A percentile compares a stretch with the other conserved stretches of the same genome.
Conservation (phyloP, 2,888 invertebrate genomes). For the Plagiodera versicolora region DNA sequence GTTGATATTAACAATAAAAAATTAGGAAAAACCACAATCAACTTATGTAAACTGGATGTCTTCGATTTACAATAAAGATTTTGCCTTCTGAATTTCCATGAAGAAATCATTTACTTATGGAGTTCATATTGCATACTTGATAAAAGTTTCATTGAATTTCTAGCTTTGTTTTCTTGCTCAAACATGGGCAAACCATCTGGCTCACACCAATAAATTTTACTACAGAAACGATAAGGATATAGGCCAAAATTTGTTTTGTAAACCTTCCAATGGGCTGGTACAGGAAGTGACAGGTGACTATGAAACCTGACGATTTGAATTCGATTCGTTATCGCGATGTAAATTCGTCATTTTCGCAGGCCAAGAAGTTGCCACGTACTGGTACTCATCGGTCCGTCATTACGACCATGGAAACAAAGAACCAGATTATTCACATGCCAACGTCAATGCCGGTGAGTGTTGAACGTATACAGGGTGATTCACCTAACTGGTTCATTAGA, state of each 20-base stretch:
- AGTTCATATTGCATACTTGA: no score
- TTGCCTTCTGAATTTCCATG: no score
- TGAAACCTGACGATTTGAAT: background rate
- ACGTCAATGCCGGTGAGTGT: conserved; percentile 76
- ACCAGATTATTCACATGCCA: conserved; percentile 71
- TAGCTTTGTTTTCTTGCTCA: conserved; percentile 82
- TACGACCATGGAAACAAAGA: conserved; percentile 73
- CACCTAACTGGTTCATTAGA: no score
- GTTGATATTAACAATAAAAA: no score
- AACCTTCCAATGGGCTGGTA: conserved; percentile 68
- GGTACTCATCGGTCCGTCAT: conserved; percentile 78
- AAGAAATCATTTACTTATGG: no score
- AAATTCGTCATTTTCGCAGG: conserved; percentile 57
- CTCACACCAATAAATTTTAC: conserved; percentile 77
- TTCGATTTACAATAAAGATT: no score
- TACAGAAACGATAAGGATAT: conserved; percentile 76
- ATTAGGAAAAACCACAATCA: no score
- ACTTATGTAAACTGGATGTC: no score
- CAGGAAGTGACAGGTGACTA: conserved; percentile 67
- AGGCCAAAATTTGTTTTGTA: conserved; percentile 79
- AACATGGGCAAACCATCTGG: conserved; percentile 86
- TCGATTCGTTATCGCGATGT: background rate
- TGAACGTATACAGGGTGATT: no score
- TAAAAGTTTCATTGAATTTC: conserved; percentile 43
- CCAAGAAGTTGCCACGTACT: conserved; percentile 79